Evolutionary conservation across 2,797 vertebrate genomes (phyloP).

Genomic region (Euphonia xanthogaster): DNA sequence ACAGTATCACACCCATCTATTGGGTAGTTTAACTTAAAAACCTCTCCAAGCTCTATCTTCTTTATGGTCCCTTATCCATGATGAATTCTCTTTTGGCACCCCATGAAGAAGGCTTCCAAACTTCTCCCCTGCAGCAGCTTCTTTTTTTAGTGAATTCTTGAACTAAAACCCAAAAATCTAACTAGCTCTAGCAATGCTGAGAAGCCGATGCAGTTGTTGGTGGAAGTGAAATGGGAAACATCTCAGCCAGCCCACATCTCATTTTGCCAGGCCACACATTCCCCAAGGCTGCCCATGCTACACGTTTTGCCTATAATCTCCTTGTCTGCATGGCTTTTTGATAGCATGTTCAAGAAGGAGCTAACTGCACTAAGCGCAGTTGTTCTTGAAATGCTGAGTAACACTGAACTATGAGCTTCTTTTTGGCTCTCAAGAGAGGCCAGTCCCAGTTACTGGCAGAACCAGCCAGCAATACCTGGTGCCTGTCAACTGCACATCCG

Average conservation of each 20-base stretch:
- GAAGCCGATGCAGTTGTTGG: neutral
- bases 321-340: neutral
- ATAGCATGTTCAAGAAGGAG: neutral
- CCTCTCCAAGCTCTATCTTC: neutral
- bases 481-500: rapidly evolving
- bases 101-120: neutral
- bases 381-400: neutral
- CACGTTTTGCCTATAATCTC: neutral
- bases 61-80: neutral
- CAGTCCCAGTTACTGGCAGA: neutral
- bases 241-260: neutral
- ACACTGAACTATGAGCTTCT: neutral
- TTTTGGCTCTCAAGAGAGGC: neutral
- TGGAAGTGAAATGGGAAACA: neutral
- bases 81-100: neutral
- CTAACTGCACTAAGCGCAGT: neutral
- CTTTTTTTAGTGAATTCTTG: neutral
- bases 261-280: neutral
- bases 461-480: rapidly evolving
- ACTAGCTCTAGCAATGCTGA: neutral
- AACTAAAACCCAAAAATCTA: neutral
- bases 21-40: neutral
- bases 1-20: neutral
- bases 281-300: neutral
- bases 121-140: neutral